Evolutionary conservation across 2,797 vertebrate species (phyloP).

Genomic region (Tangara arthus): DNA sequence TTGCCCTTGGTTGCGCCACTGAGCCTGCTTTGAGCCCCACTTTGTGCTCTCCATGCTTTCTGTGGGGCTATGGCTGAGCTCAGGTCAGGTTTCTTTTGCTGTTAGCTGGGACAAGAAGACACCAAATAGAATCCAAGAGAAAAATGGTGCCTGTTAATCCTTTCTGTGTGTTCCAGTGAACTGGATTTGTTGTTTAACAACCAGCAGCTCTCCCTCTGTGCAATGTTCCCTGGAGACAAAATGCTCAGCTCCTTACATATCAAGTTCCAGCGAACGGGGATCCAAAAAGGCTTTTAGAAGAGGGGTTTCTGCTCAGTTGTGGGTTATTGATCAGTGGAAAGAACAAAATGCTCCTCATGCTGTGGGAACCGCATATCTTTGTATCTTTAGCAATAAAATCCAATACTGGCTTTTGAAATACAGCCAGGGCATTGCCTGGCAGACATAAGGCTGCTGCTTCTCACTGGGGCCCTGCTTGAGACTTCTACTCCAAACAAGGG

Average conservation of each 20-base stretch:
- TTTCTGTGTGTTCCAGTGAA: not conserved
- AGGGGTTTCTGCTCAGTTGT: not conserved
- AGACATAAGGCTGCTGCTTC: not conserved
- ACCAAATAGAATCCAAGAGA: not conserved
- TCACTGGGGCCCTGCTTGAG: not conserved
- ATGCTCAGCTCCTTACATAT: not conserved
- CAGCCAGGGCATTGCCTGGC: not conserved
- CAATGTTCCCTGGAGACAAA: not conserved
- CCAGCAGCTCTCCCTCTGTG: not conserved
- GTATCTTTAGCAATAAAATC: not conserved
- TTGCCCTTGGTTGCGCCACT: fast-evolving
- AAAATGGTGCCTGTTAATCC: not conserved
- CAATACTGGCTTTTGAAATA: not conserved
- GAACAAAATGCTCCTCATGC: not conserved
- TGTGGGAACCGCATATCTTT: not conserved
- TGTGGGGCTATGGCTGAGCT: fast-evolving
- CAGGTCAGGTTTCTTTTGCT: not conserved
- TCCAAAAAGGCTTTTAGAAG: slow-evolving; percentile 44
- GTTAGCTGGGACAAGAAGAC: not conserved
- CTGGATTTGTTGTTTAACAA: not conserved
- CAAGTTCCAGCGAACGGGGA: not conserved
- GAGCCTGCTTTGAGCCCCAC: not conserved
- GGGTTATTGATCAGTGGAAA: not conserved
- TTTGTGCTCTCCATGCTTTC: fast-evolving
- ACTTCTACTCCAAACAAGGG: not conserved